phyloP scores from a whole-genome alignment of 2,888 invertebrate species.

The Dugesia japonica region DNA sequence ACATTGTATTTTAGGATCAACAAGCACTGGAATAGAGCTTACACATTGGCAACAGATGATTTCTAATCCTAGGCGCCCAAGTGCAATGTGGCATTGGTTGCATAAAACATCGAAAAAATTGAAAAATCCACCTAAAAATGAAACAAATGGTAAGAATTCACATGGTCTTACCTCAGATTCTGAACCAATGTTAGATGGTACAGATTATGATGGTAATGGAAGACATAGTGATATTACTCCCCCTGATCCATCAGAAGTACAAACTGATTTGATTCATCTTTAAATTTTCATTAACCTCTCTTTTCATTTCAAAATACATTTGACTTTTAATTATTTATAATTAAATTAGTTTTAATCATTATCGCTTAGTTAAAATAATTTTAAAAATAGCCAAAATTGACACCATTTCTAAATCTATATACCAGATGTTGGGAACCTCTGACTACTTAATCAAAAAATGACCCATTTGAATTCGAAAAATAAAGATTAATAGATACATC shows the following conservation, averaged over 20 bases:
- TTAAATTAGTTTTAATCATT: too few species aligned
- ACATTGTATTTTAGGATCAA: conserved; percentile 63
- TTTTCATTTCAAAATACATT: too few species aligned
- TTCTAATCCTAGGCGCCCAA: conserved; percentile 61
- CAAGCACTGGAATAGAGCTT: conserved; percentile 58
- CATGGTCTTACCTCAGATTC: background rate
- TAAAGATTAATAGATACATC: too few species aligned
- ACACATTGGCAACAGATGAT: conserved; percentile 72
- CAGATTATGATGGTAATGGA: background rate
- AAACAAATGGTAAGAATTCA: background rate
- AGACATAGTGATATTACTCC: background rate
- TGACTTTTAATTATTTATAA: too few species aligned
- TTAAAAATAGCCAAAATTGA: too few species aligned
- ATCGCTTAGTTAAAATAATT: too few species aligned
- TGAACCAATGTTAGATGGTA: background rate
- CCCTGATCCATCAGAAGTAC: background rate
- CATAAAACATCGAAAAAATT: conserved; percentile 43
- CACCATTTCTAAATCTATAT: too few species aligned
- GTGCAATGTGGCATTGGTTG: conserved; percentile 69
- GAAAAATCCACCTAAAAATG: background rate
- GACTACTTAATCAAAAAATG: too few species aligned
- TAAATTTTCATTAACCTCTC: too few species aligned
- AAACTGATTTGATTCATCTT: background rate
- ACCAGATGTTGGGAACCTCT: too few species aligned
- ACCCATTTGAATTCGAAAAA: too few species aligned